Evolutionary conservation across 1,140 invertebrate genomes (phyloP).

Genomic region (Dufourea novaeangliae): DNA sequence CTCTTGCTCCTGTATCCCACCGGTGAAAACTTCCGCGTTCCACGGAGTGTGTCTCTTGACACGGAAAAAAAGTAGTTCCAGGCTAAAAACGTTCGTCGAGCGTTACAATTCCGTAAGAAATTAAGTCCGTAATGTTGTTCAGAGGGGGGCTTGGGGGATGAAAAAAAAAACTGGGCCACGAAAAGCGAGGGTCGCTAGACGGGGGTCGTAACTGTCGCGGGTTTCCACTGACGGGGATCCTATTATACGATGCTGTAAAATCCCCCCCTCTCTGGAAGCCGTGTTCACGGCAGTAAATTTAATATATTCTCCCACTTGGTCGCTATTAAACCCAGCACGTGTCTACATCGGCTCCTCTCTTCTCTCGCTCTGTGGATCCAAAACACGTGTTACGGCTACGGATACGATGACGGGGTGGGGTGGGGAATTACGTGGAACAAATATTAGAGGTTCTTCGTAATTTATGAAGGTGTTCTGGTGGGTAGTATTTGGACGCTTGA

Average conservation of each 20-base stretch:
- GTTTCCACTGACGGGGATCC: constrained; percentile 6
- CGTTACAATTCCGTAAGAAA: constrained; percentile 14
- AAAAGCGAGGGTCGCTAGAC: neutral
- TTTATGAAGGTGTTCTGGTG: constrained; percentile 41
- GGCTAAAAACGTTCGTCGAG: neutral
- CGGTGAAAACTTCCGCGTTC: constrained; percentile 8
- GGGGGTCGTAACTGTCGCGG: neutral
- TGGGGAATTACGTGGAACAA: neutral
- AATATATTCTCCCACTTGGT: constrained; percentile 36
- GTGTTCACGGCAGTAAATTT: constrained; percentile 55
- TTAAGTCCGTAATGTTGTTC: constrained; percentile 29
- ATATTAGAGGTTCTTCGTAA: constrained; percentile 13
- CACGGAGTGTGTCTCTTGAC: constrained; percentile 8
- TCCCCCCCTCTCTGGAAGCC: neutral
- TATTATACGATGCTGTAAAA: constrained; percentile 27
- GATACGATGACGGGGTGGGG: neutral
- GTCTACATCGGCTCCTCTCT: constrained; percentile 31
- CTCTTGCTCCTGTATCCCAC: too few relatives aligned
- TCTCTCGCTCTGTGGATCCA: constrained; percentile 9
- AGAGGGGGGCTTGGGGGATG: too few relatives aligned
- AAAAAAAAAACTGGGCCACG: constrained; percentile 26
- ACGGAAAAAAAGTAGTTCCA: constrained; percentile 7
- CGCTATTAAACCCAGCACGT: constrained; percentile 48
- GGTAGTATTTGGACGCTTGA: neutral
- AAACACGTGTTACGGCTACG: constrained; percentile 35